Evolutionary conservation across 2,888 invertebrate genomes (phyloP).

Genomic region (Erebia ligea): DNA sequence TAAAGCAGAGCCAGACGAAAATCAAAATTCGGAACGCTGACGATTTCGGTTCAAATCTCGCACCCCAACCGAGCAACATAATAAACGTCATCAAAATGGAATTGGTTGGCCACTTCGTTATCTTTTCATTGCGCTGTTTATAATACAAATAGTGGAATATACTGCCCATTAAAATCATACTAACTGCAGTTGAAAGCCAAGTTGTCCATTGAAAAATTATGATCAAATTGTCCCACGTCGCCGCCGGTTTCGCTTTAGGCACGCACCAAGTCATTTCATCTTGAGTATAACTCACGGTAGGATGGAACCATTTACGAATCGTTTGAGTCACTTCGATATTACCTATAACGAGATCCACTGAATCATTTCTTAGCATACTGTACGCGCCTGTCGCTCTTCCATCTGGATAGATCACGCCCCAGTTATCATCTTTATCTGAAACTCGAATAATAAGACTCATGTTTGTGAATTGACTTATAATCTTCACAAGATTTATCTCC

Average conservation of each 20-base stretch:
- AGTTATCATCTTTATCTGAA: slow-evolving; percentile 67
- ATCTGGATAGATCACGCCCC: slow-evolving; percentile 65
- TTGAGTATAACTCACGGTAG: slow-evolving; percentile 75
- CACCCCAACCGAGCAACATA: slow-evolving; percentile 77
- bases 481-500: slow-evolving; percentile 75
- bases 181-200: slow-evolving; percentile 68
- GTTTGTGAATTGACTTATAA: slow-evolving; percentile 74
- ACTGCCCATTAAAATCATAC: slow-evolving; percentile 64
- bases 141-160: slow-evolving; percentile 70
- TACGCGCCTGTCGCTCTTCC: slow-evolving; percentile 72
- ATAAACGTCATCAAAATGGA: slow-evolving; percentile 75
- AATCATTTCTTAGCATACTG: slow-evolving; percentile 59
- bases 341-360: slow-evolving; percentile 70
- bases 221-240: slow-evolving; percentile 75
- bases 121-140: slow-evolving; percentile 55
- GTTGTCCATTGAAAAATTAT: slow-evolving; percentile 77
- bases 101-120: slow-evolving; percentile 75
- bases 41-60: slow-evolving; percentile 67
- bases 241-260: slow-evolving; percentile 67
- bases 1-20: slow-evolving; percentile 76
- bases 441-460: slow-evolving; percentile 70
- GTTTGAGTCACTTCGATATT: slow-evolving; percentile 75
- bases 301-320: slow-evolving; percentile 73
- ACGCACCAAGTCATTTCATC: slow-evolving; percentile 80
- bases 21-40: slow-evolving; percentile 71